Base-by-base conservation (phyloP, 2,113 vertebrate genomes). In the Agapornis roseicollis region DNA sequence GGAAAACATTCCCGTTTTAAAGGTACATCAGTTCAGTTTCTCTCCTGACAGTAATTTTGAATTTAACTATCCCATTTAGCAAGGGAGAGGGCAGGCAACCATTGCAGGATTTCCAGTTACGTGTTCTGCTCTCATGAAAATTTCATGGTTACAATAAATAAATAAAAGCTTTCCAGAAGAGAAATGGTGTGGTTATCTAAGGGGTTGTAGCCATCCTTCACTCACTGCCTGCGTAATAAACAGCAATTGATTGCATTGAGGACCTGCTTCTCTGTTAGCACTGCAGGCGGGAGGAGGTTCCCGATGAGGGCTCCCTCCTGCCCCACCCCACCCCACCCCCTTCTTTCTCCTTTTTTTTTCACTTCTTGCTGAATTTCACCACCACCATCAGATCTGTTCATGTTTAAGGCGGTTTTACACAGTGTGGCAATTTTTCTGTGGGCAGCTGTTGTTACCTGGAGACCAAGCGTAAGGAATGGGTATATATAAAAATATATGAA, bases 311-410 rank as follows among this genome's bases (percentile, higher is more conserved):
- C 31, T 89, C 5, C n/a, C 61, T 27, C 17, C 33, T 68, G 35
- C 28, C 49, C 14, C 2, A 6, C 22, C 4, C 2, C 0, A 4
- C 6, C 3, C 1, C 27, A 2, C 2, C 2, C 8, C 6, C 6
- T 6, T 10, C 47, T 7, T 5, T 27, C 22, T 23, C 3, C 7
- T 5, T 13, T 13, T 6, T 2, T 12, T 28, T 11, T 42, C 16
- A 39, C 37, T 44, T 49, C 56, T 46, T 9, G 55, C 12, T 56
- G 11, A 0, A 83, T 47, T 63, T 44, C 47, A 23, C n/a, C 11
- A 23, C n/a, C 11, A 23, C 46, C 50, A 66, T 83, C 52, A 47
- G 4, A 33, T 52, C 8, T 28, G 1, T 50, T 37, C 1, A 0
- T 79, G 24, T 49, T 63, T 47, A 29, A 68, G 58, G 13, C 18